Evolutionary conservation across 2,797 vertebrate genomes (phyloP).

Genomic region (Pteronotus mesoamericanus): DNA sequence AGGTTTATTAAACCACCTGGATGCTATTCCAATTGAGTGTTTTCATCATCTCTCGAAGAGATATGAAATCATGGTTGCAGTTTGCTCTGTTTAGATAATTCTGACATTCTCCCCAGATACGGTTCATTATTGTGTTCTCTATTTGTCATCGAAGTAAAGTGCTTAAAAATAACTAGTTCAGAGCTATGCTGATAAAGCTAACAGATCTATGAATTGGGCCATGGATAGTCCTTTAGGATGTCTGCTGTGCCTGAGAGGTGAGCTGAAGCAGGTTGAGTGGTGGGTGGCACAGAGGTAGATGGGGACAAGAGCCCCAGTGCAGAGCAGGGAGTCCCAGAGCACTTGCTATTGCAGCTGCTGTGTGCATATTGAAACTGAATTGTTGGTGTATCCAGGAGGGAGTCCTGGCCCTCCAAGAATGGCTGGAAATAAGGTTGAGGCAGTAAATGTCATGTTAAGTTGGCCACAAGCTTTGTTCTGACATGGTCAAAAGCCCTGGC

Average conservation of each 20-base stretch:
- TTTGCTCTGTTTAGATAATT: constrained; percentile 38
- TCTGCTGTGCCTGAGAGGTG: neutral
- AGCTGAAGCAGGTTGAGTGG: neutral
- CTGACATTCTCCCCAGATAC: neutral
- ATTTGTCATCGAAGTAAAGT: neutral
- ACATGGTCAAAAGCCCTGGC: neutral
- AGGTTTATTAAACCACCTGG: neutral
- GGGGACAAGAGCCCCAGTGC: accelerated
- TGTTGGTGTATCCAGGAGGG: neutral
- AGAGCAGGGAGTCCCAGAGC: neutral
- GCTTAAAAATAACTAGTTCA: constrained; percentile 52
- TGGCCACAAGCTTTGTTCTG: neutral
- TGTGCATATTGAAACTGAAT: neutral
- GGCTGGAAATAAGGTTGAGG: neutral
- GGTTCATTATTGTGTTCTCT: constrained; percentile 43
- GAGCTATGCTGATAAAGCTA: constrained; percentile 52
- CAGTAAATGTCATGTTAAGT: neutral
- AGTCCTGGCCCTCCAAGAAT: neutral
- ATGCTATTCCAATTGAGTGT: neutral
- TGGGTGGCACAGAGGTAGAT: neutral
- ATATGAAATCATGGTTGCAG: neutral
- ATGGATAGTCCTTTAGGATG: neutral
- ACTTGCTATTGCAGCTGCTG: neutral
- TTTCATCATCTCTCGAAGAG: neutral
- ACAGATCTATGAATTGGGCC: constrained; percentile 21